Conservation (phyloP, 2,113 vertebrate genomes). For the Suncus etruscus region DNA sequence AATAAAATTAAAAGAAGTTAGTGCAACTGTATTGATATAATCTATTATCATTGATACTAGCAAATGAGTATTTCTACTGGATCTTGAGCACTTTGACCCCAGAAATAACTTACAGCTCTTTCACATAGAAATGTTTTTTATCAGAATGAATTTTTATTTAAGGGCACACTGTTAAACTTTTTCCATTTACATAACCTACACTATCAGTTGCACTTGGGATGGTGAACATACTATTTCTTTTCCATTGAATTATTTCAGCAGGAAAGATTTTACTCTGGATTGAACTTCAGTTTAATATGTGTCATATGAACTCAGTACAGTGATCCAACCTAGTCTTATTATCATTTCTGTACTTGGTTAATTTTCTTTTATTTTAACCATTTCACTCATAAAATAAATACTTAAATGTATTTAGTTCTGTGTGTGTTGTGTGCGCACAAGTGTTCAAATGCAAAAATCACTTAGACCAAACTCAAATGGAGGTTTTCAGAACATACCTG, state of each 20-base stretch:
- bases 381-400: background rate
- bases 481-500: constrained; percentile 22
- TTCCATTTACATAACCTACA: background rate
- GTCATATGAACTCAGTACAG: background rate
- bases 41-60: background rate
- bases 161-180: background rate
- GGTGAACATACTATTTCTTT: background rate
- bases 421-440: background rate
- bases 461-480: background rate
- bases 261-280: background rate
- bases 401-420: background rate
- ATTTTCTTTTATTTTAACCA: constrained; percentile 45
- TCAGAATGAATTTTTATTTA: constrained; percentile 51
- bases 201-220: constrained; percentile 1
- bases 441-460: constrained; percentile 36
- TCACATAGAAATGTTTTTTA: background rate
- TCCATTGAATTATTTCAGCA: background rate
- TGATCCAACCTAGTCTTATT: background rate
- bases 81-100: background rate
- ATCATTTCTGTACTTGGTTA: constrained; percentile 48
- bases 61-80: constrained; percentile 9
- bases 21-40: constrained; percentile 8
- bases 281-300: background rate
- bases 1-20: constrained; percentile 33
- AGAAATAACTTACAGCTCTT: constrained; percentile 37